Evolutionary conservation across 2,888 invertebrate species (phyloP).

Genomic region (Hesperia comma): DNA sequence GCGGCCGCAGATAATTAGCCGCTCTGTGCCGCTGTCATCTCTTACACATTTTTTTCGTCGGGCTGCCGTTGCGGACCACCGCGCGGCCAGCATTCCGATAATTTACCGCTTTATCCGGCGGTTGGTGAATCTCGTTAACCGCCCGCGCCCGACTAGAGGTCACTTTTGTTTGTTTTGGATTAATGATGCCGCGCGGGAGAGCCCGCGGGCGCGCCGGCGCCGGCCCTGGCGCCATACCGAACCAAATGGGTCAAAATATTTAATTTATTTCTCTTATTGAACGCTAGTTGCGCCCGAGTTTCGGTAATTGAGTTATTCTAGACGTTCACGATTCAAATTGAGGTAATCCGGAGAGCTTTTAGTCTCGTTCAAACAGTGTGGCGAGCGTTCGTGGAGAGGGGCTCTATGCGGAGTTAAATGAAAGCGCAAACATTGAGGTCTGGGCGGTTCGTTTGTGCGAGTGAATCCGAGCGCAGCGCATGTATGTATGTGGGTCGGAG

Average conservation of each 20-base stretch:
- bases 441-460: slow-evolving; percentile 79
- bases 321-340: slow-evolving; percentile 55
- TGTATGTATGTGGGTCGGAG: slow-evolving; percentile 50
- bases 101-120: slow-evolving; percentile 82
- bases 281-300: slow-evolving; percentile 60
- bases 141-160: slow-evolving; percentile 77
- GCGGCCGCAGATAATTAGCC: slow-evolving; percentile 66
- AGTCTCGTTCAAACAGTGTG: slow-evolving; percentile 62
- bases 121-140: slow-evolving; percentile 82
- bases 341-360: slow-evolving; percentile 66
- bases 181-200: slow-evolving; percentile 77
- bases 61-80: slow-evolving; percentile 71
- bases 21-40: slow-evolving; percentile 78
- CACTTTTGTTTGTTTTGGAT: slow-evolving; percentile 83
- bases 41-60: slow-evolving; percentile 76
- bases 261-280: slow-evolving; percentile 77
- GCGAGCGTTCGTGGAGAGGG: slow-evolving; percentile 54
- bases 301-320: slow-evolving; percentile 75
- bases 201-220: slow-evolving; percentile 80
- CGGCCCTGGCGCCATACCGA: slow-evolving; percentile 73
- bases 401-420: slow-evolving; percentile 59
- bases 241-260: slow-evolving; percentile 78
- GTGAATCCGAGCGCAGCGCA: slow-evolving; percentile 55
- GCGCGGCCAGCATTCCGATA: slow-evolving; percentile 76
- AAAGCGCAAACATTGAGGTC: slow-evolving; percentile 68